phyloP scores from a whole-genome alignment of 2,113 vertebrate genomes.

The Albula glossodonta region DNA sequence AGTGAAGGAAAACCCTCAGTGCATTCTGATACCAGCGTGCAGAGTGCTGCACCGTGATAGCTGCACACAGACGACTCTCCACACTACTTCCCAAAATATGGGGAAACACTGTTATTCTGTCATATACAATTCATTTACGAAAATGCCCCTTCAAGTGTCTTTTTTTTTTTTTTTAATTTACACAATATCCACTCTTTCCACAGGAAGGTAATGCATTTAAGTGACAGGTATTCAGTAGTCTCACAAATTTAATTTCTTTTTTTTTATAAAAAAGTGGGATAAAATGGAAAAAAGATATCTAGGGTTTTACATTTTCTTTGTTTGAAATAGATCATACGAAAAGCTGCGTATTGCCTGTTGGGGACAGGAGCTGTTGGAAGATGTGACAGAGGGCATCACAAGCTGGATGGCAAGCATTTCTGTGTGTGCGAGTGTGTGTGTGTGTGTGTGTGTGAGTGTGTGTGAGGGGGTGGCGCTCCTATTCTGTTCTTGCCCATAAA shows the following conservation, averaged over 20 bases:
- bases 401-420: conserved; percentile 62
- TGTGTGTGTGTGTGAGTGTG: no score
- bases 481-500: conserved; percentile 65
- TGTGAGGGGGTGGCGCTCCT: conserved; percentile 53
- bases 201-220: neutral
- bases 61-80: no score
- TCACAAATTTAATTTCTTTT: neutral
- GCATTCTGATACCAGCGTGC: neutral
- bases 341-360: neutral
- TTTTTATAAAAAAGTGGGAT: neutral
- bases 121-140: no score
- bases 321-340: neutral
- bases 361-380: conserved; percentile 57
- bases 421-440: no score
- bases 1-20: neutral
- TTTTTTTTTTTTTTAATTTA: no score
- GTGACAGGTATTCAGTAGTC: neutral
- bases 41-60: neutral
- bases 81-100: no score
- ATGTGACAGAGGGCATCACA: conserved; percentile 75
- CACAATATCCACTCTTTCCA: neutral
- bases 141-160: no score
- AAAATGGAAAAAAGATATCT: neutral
- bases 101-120: no score
- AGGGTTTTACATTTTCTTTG: neutral